Percentiles rank a stretch among this genome's conserved stretches.
Conservation (phyloP, 2,113 vertebrate species). For the Coreoperca whiteheadi region DNA sequence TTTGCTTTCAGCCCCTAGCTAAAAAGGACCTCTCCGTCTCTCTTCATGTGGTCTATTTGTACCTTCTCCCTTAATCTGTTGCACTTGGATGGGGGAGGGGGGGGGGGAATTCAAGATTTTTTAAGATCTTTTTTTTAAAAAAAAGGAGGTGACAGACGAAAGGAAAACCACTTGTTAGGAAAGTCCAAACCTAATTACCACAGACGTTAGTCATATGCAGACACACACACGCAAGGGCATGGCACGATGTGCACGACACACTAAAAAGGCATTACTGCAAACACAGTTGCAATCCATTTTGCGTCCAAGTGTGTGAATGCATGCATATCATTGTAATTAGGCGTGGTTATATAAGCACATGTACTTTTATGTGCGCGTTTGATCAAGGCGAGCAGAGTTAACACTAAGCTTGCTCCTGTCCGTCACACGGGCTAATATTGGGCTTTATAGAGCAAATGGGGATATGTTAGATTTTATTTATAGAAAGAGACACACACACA, state of each 20-base stretch:
- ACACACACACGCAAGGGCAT: background rate
- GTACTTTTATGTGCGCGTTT: slow-evolving; percentile 11
- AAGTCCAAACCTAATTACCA: slow-evolving; percentile 50
- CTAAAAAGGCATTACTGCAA: background rate
- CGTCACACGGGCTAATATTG: slow-evolving; percentile 51
- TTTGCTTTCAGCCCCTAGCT: slow-evolving; percentile 39
- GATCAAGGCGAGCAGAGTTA: slow-evolving; percentile 47
- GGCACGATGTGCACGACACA: background rate
- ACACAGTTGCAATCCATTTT: slow-evolving; percentile 2
- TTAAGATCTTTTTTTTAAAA: background rate
- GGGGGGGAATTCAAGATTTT: slow-evolving; percentile 15
- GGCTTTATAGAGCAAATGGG: slow-evolving; percentile 51
- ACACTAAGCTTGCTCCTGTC: slow-evolving; percentile 50
- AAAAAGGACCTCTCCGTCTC: slow-evolving; percentile 34
- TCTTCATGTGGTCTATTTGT: slow-evolving; percentile 63
- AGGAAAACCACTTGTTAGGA: slow-evolving; percentile 43
- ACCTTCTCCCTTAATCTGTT: slow-evolving; percentile 47
- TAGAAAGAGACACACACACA: slow-evolving; percentile 6
- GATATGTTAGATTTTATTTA: slow-evolving; percentile 57
- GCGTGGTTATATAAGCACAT: slow-evolving; percentile 8
- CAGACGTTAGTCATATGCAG: slow-evolving; percentile 22
- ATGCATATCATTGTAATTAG: slow-evolving; percentile 10
- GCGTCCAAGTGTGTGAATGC: slow-evolving; percentile 1
- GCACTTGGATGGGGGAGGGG: slow-evolving; percentile 39
- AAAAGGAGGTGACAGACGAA: slow-evolving; percentile 40